Conservation (phyloP, 1,140 invertebrate genomes). For the Drosophila willistoni region DNA sequence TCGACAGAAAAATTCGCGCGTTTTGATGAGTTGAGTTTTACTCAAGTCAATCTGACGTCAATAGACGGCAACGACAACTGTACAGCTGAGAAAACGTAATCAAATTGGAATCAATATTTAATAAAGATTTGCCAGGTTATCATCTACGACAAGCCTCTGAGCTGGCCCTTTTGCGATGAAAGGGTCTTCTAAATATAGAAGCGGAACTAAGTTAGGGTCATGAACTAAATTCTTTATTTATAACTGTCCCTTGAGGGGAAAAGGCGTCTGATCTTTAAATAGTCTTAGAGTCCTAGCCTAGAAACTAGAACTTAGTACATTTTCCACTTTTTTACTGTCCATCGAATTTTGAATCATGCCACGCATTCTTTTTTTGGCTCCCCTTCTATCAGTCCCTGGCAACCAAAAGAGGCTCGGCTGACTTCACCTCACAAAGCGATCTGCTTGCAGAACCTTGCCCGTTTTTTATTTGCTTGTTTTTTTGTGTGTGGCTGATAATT, state of each 20-base stretch:
- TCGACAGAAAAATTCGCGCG: conserved; percentile 24
- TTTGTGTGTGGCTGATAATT: conserved; percentile 51
- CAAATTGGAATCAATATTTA: conserved; percentile 29
- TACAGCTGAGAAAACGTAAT: conserved; percentile 29
- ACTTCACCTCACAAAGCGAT: conserved; percentile 25
- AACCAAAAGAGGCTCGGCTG: conserved; percentile 42
- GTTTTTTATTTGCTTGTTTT: conserved; percentile 73
- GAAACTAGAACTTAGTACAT: too few species aligned
- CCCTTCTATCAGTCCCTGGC: conserved; percentile 65
- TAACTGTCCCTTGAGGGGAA: background rate
- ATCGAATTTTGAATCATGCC: conserved; percentile 22
- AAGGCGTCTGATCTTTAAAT: too few species aligned
- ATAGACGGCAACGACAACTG: conserved; percentile 30
- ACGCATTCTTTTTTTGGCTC: conserved; percentile 15
- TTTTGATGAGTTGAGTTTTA: conserved; percentile 40
- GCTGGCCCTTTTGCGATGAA: background rate
- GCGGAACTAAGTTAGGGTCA: background rate
- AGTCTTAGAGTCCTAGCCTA: too few species aligned
- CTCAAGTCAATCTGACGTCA: conserved; percentile 31
- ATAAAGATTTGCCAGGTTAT: conserved; percentile 39
- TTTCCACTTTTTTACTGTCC: background rate
- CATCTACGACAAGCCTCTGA: conserved; percentile 44
- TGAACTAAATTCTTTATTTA: conserved; percentile 38
- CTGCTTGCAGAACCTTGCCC: conserved; percentile 13
- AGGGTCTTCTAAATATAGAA: conserved; percentile 40